Conservation (phyloP, 2,888 invertebrate species). For the Tipula vernalis region DNA sequence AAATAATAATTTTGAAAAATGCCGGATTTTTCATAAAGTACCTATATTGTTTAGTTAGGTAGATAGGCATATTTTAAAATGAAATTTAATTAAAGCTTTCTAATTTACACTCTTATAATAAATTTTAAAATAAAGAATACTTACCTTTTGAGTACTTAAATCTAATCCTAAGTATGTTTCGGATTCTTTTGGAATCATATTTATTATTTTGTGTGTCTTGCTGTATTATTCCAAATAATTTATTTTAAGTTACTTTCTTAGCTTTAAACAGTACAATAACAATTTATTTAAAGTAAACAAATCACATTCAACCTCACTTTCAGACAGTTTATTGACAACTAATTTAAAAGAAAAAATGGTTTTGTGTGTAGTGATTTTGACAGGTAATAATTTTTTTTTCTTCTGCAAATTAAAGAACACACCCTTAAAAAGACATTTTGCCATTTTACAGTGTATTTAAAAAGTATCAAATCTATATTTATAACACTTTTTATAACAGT, state of each 20-base stretch:
- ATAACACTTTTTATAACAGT: too few relatives aligned
- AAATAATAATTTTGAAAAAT: not conserved
- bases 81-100: conserved; percentile 5
- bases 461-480: too few relatives aligned
- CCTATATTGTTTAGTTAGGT: not conserved
- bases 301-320: not conserved
- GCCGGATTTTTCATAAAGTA: not conserved
- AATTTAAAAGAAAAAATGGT: not conserved
- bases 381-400: not conserved
- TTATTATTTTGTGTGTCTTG: conserved; percentile 9
- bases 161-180: conserved; percentile 69
- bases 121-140: conserved; percentile 19
- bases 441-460: not conserved
- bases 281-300: not conserved
- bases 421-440: not conserved
- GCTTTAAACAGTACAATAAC: not conserved
- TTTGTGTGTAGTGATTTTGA: not conserved
- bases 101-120: not conserved
- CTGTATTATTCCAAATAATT: not conserved
- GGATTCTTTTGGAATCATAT: conserved; percentile 19
- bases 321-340: not conserved
- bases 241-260: not conserved
- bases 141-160: conserved; percentile 78
- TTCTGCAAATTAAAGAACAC: not conserved
- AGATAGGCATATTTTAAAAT: not conserved